Evolutionary conservation across 2,888 invertebrate species (phyloP), one percentile per base, ranked within the genome.

Genomic region (Drosophila paracracens): DNA sequence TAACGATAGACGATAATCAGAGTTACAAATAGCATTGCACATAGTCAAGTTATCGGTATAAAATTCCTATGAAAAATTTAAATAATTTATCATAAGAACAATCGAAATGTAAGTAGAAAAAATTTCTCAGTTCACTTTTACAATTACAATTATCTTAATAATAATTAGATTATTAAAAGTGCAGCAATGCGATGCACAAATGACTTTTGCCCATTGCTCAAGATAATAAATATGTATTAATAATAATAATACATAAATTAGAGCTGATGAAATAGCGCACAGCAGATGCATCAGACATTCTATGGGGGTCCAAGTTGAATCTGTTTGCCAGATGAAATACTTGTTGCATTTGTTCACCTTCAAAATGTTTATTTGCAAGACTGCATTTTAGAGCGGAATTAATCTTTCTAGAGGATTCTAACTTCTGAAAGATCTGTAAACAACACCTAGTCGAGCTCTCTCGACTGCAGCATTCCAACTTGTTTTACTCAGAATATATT

Each of bases 261-360:
- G 73, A 48, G 46, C 46, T 76, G 76, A 76, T 68, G 76, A 58
- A 76, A 76, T 73, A 40, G n/a, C n/a, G 13, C 21, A 36, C 33
- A 33, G 10, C n/a, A 54, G 46, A 53, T 64, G 53, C 79, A 78
- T 73, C 76, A 76, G 63, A 13, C 35, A 43, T n/a, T 38, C 25
- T 4, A 16, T 0, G 27, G 36, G 16, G 16, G 7, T 4, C n/a
- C 27, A 29, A 25, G 25, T 21, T 25, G 1, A 18, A 56, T 25
- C 11, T 51, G 13, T 13, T 13, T 43, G n/a, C n/a, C 6, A 33
- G 11, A 18, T 56, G n/a, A 18, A n/a, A 16, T 13, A 16, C 36
- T 56, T 52, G 53, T 72, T 72, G 29, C 10, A 48, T 35, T n/a
- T 25, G 16, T 51, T 51, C 13, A 10, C 25, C 29, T 18, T 18